Percentiles rank a stretch among this genome's conserved stretches.
These are phyloP conservation scores for Lanistes nyassanus DNA, from an alignment of 1,140 invertebrate species.

Conservation along the genomic window DNA sequence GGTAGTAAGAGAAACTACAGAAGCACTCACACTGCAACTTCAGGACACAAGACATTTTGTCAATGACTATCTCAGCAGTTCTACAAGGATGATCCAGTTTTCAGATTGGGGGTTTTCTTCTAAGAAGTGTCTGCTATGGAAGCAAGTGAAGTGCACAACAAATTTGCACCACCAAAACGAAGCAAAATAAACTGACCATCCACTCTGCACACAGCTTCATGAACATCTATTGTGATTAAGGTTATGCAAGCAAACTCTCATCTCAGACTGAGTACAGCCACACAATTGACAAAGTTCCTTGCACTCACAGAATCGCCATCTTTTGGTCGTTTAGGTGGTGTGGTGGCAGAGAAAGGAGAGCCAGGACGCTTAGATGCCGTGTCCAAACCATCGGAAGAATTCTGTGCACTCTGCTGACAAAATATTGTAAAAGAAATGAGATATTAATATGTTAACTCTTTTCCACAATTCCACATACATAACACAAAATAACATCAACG, in stretches of 20 bases:
- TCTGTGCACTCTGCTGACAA: too few relatives aligned
- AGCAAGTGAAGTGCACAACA: too few relatives aligned
- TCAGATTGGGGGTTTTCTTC: too few relatives aligned
- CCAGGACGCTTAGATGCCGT: slow-evolving; percentile 31
- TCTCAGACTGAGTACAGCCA: neutral
- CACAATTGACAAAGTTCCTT: neutral
- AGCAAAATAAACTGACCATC: neutral
- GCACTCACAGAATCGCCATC: slow-evolving; percentile 30
- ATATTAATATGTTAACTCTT: too few relatives aligned
- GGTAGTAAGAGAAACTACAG: neutral
- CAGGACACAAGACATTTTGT: neutral
- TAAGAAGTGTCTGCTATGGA: too few relatives aligned
- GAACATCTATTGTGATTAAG: too few relatives aligned
- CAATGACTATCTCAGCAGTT: too few relatives aligned
- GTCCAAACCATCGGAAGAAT: slow-evolving; percentile 1
- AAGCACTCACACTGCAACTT: neutral
- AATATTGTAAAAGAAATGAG: too few relatives aligned
- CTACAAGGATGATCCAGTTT: too few relatives aligned
- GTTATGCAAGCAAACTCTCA: too few relatives aligned
- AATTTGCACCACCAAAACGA: neutral
- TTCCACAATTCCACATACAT: too few relatives aligned
- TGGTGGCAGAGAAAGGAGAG: slow-evolving; percentile 33
- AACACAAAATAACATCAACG: too few relatives aligned
- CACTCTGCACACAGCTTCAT: neutral
- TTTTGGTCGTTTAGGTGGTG: slow-evolving; percentile 36